Percentiles rank a stretch among this genome's conserved stretches.
These are phyloP conservation scores for Hyles lineata DNA, from an alignment of 2,888 invertebrate species.

Conservation along the genomic window DNA sequence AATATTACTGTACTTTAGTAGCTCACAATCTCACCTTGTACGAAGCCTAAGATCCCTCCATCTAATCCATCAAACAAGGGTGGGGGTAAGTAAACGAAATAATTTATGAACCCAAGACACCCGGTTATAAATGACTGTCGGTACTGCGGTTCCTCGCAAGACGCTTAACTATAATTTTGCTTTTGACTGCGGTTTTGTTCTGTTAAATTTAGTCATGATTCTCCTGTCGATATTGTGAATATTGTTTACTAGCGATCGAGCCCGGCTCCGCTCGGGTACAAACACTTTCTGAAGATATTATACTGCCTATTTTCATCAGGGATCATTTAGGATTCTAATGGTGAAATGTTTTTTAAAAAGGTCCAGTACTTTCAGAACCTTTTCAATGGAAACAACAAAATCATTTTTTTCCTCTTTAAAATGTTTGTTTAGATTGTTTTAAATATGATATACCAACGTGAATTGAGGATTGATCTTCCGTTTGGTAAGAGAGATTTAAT, in stretches of 20 bases:
- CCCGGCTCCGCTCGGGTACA: no score
- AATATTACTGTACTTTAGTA: background rate
- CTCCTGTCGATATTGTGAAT: background rate
- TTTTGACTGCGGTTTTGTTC: constrained; percentile 10
- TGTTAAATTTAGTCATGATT: background rate
- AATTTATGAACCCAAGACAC: constrained; percentile 22
- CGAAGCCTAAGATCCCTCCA: constrained; percentile 6
- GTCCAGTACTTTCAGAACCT: no score
- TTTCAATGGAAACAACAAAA: no score
- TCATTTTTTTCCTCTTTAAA: no score
- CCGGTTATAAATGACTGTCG: constrained; percentile 15
- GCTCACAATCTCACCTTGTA: background rate
- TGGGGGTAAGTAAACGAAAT: constrained; percentile 5
- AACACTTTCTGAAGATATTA: no score
- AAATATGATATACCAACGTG: no score
- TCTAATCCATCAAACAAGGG: background rate
- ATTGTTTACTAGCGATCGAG: background rate
- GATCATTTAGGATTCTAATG: no score
- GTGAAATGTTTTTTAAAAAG: no score
- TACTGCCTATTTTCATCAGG: background rate
- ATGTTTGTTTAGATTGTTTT: background rate
- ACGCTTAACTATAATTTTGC: constrained; percentile 7
- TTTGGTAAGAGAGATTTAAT: background rate
- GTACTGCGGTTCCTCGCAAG: background rate
- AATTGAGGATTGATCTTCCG: no score